Conservation (phyloP, 1,140 invertebrate species). For the Musca vetustissima region DNA sequence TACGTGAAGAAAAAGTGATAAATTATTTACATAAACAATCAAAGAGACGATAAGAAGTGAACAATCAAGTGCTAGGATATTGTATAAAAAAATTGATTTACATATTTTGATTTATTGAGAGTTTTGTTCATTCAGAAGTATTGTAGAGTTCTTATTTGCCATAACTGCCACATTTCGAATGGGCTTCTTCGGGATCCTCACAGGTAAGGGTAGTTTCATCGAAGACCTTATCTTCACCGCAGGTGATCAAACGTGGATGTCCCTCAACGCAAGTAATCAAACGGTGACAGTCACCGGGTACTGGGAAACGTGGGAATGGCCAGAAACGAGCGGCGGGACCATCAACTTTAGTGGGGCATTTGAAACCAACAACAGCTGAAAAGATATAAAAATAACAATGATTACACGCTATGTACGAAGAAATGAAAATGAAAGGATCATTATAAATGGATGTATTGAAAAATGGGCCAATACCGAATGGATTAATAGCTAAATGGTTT, state of each 20-base stretch:
- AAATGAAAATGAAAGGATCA: no score
- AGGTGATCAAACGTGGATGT: constrained; percentile 80
- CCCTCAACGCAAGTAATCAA: constrained; percentile 88
- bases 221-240: constrained; percentile 83
- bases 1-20: neutral
- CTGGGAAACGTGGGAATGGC: constrained; percentile 85
- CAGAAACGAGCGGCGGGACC: constrained; percentile 82
- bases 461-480: no score
- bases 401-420: no score
- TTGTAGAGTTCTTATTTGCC: constrained; percentile 34
- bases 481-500: no score
- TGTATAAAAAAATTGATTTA: neutral
- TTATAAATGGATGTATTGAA: no score
- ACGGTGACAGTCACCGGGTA: constrained; percentile 78
- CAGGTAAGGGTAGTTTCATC: constrained; percentile 81
- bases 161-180: constrained; percentile 37
- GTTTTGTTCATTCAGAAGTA: neutral
- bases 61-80: neutral
- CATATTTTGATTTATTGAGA: neutral
- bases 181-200: constrained; percentile 63
- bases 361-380: constrained; percentile 78
- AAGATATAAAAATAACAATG: constrained; percentile 23
- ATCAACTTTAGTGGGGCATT: constrained; percentile 79
- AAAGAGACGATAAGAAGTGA: neutral
- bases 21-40: constrained; percentile 21